Conservation (phyloP, 2,113 vertebrate genomes). For the Dasyprocta punctata region DNA sequence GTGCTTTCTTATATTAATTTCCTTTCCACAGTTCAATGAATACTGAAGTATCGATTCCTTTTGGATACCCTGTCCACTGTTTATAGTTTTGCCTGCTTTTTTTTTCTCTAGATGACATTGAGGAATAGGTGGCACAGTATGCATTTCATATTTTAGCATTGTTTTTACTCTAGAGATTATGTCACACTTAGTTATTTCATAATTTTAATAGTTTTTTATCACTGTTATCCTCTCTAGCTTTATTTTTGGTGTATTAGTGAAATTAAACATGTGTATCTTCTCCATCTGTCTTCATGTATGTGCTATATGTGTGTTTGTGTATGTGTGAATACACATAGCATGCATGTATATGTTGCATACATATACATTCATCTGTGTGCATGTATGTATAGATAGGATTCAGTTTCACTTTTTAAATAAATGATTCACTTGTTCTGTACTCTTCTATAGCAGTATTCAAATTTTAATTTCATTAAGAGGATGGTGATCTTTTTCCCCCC, state of each 20-base stretch:
- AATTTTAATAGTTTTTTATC: not conserved
- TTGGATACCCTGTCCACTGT: not conserved
- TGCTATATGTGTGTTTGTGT: not conserved
- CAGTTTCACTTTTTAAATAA: constrained; percentile 42
- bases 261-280: not conserved
- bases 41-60: constrained; percentile 20
- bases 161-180: not conserved
- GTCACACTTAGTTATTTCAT: not conserved
- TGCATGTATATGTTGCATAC: not conserved
- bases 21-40: not conserved
- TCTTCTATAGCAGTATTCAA: not conserved
- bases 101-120: not conserved
- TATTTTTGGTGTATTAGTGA: not conserved
- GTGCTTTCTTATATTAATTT: constrained; percentile 37
- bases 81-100: constrained; percentile 16
- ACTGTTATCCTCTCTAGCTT: not conserved
- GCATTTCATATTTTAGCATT: not conserved
- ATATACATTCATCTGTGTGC: not conserved
- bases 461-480: constrained; percentile 43
- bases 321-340: not conserved
- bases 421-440: not conserved
- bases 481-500: not conserved
- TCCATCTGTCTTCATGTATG: not conserved
- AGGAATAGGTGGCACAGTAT: not conserved
- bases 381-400: not conserved